phyloP scores from a whole-genome alignment of 1,140 invertebrate species.

The Spodoptera litura region DNA sequence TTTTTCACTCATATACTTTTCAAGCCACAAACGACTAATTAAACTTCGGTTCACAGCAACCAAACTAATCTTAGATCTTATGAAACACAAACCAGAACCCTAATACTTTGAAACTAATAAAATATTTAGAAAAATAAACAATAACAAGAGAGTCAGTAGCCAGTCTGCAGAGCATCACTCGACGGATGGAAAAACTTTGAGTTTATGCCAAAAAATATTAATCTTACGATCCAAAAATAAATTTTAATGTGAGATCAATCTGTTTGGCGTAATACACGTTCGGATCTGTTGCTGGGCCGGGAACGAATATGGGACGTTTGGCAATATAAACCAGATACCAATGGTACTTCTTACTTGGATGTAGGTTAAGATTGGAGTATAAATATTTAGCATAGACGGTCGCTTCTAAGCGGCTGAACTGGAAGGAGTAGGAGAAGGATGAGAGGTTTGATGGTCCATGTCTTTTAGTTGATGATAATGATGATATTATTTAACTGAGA shows the following conservation, averaged over 20 bases:
- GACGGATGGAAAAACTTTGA: conserved; percentile 68
- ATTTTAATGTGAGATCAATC: conserved; percentile 77
- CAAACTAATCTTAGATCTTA: neutral
- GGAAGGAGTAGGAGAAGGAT: too few relatives aligned
- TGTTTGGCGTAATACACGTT: conserved; percentile 57
- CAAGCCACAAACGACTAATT: too few relatives aligned
- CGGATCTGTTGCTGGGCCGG: conserved; percentile 4
- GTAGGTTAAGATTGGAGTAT: too few relatives aligned
- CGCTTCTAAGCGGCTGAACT: too few relatives aligned
- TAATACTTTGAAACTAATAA: conserved; percentile 12
- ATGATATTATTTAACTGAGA: too few relatives aligned
- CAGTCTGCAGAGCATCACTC: conserved; percentile 46
- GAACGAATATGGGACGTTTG: too few relatives aligned
- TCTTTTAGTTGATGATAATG: too few relatives aligned
- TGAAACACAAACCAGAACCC: neutral
- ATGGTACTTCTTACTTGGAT: too few relatives aligned
- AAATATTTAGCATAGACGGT: too few relatives aligned
- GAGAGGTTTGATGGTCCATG: too few relatives aligned
- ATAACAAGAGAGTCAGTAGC: conserved; percentile 13
- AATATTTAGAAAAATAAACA: conserved; percentile 24
- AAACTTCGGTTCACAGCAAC: neutral
- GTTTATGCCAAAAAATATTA: conserved; percentile 80
- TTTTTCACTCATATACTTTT: too few relatives aligned
- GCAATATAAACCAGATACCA: too few relatives aligned
- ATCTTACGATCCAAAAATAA: conserved; percentile 75